phyloP scores from a whole-genome alignment of 2,888 invertebrate genomes.

The Caenorhabditis sp. region DNA sequence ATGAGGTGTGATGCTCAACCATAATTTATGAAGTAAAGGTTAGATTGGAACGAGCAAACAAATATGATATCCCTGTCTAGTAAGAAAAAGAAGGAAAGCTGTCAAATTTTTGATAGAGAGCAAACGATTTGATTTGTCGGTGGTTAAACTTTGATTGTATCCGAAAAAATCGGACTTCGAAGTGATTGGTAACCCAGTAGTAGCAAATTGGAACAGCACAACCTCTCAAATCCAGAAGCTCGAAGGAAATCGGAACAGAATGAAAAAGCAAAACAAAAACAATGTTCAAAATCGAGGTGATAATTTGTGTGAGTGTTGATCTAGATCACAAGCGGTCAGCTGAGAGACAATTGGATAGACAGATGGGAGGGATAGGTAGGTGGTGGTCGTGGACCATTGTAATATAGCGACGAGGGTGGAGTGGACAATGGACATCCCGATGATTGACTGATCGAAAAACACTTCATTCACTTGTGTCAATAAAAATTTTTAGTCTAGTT shows the following conservation, averaged over 20 bases:
- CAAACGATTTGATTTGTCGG: conserved; percentile 15
- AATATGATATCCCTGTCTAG: not conserved
- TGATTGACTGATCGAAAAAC: conserved; percentile 61
- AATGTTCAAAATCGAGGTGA: conserved; percentile 21
- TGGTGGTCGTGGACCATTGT: conserved; percentile 44
- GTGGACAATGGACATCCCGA: conserved; percentile 46
- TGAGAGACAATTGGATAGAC: conserved; percentile 49
- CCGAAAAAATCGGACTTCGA: not conserved
- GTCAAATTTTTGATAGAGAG: conserved; percentile 43
- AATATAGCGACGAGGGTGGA: conserved; percentile 34
- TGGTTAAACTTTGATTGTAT: not conserved
- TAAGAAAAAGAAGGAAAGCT: conserved; percentile 18
- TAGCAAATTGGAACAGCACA: not conserved
- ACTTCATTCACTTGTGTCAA: conserved; percentile 46
- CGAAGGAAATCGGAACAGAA: not conserved
- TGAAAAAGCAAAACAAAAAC: conserved; percentile 33
- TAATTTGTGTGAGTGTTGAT: conserved; percentile 46
- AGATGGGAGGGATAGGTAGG: conserved; percentile 10
- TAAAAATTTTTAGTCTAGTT: not conserved
- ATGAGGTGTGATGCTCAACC: not conserved
- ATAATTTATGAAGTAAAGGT: conserved; percentile 30
- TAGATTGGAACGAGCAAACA: conserved; percentile 36
- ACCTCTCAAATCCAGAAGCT: not conserved
- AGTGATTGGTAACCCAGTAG: not conserved
- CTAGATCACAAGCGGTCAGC: conserved; percentile 56